Conservation (phyloP, 2,113 vertebrate species). For the Lutjanus erythropterus region DNA sequence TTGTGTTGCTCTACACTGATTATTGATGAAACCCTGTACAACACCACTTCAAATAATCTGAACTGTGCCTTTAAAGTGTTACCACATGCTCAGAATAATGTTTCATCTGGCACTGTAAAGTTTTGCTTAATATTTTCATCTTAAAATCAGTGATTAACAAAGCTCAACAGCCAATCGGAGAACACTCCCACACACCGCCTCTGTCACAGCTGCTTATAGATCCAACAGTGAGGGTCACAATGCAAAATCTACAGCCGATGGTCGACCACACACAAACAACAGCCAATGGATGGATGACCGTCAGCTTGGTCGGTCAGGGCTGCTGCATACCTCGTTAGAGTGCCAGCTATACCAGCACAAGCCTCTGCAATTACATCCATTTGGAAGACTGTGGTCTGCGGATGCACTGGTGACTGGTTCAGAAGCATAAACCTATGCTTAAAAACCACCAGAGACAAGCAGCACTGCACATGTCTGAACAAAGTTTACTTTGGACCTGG, state of each 20-base stretch:
- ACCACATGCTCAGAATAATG: background rate
- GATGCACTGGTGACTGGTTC: conserved; percentile 23
- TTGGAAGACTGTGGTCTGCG: conserved; percentile 13
- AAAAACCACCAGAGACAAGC: conserved; percentile 28
- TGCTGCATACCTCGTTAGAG: background rate
- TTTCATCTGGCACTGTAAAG: too few species aligned
- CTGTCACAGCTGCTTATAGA: background rate
- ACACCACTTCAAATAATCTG: too few species aligned
- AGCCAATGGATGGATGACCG: background rate
- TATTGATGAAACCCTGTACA: too few species aligned
- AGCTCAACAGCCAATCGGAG: background rate
- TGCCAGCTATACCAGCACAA: background rate
- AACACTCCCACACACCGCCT: background rate
- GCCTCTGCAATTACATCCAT: conserved; percentile 21
- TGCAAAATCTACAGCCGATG: background rate
- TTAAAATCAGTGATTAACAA: background rate
- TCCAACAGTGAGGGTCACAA: background rate
- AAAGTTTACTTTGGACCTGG: conserved; percentile 37
- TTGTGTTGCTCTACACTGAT: too few species aligned
- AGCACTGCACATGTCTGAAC: conserved; percentile 29
- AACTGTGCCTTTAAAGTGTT: too few species aligned
- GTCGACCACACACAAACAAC: background rate
- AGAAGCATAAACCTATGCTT: conserved; percentile 7
- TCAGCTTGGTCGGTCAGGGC: background rate
- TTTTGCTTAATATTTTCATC: background rate